These are phyloP conservation scores for Tachypleus tridentatus DNA, from an alignment of 1,140 invertebrate genomes.

Conservation along the genomic window DNA sequence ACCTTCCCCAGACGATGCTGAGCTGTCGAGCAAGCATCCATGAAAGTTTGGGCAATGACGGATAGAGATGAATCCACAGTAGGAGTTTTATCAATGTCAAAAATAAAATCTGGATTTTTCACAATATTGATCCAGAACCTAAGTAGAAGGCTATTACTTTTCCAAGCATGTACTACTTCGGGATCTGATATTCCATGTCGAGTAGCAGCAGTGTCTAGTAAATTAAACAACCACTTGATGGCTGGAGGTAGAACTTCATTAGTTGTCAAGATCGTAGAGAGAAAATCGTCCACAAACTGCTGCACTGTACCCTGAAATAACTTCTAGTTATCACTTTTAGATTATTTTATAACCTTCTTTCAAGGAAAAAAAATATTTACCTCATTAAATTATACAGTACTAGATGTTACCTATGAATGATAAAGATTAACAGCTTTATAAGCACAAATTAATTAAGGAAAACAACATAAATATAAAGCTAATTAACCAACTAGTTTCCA, in stretches of 20 bases:
- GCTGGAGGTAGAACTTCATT: slow-evolving; percentile 75
- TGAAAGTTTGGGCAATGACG: slow-evolving; percentile 91
- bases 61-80: slow-evolving; percentile 83
- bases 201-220: slow-evolving; percentile 78
- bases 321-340: too few relatives aligned
- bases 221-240: slow-evolving; percentile 90
- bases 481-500: too few relatives aligned
- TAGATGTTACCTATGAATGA: too few relatives aligned
- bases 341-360: background rate
- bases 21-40: slow-evolving; percentile 82
- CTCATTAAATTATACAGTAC: background rate
- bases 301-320: slow-evolving; percentile 64
- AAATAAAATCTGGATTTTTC: slow-evolving; percentile 92
- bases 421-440: too few relatives aligned
- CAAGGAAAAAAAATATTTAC: background rate
- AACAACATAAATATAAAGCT: too few relatives aligned
- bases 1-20: slow-evolving; percentile 74
- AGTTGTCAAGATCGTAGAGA: slow-evolving; percentile 73
- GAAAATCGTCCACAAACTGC: slow-evolving; percentile 93
- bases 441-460: too few relatives aligned
- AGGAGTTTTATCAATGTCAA: slow-evolving; percentile 85
- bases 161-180: slow-evolving; percentile 91
- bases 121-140: slow-evolving; percentile 95
- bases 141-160: slow-evolving; percentile 84
- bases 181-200: slow-evolving; percentile 69